Evolutionary conservation across 2,888 invertebrate species (phyloP).

Genomic region (Plagodis dolabraria): DNA sequence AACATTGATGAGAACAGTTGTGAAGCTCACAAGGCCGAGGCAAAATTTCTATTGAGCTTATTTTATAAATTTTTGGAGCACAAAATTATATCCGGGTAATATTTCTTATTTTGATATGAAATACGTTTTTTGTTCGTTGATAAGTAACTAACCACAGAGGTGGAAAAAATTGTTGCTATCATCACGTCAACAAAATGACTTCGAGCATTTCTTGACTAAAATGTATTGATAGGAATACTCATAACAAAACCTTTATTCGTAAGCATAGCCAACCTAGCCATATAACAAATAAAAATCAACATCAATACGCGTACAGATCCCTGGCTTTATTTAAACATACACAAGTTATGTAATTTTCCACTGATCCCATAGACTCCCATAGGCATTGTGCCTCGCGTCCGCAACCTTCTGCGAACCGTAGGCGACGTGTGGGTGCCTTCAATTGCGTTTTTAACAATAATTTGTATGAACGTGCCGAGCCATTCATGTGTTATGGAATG

Average conservation of each 20-base stretch:
- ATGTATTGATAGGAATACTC: too few relatives aligned
- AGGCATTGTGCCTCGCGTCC: slow-evolving; percentile 40
- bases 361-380: slow-evolving; percentile 20
- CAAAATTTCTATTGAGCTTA: too few relatives aligned
- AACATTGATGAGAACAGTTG: slow-evolving; percentile 14
- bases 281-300: background rate
- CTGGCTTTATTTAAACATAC: background rate
- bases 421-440: slow-evolving; percentile 71
- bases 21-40: slow-evolving; percentile 3
- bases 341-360: slow-evolving; percentile 13
- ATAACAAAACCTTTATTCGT: too few relatives aligned
- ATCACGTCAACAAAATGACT: too few relatives aligned
- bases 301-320: background rate
- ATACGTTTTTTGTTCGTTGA: background rate
- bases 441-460: slow-evolving; percentile 70
- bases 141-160: too few relatives aligned
- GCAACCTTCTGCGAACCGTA: slow-evolving; percentile 74
- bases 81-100: too few relatives aligned
- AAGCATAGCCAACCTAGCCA: slow-evolving; percentile 9
- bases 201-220: too few relatives aligned
- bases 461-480: slow-evolving; percentile 35
- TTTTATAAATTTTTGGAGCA: too few relatives aligned
- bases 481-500: slow-evolving; percentile 23
- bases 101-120: too few relatives aligned
- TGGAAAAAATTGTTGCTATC: too few relatives aligned